Conservation (phyloP, 2,888 invertebrate species). For the Cyaniris semiargus region DNA sequence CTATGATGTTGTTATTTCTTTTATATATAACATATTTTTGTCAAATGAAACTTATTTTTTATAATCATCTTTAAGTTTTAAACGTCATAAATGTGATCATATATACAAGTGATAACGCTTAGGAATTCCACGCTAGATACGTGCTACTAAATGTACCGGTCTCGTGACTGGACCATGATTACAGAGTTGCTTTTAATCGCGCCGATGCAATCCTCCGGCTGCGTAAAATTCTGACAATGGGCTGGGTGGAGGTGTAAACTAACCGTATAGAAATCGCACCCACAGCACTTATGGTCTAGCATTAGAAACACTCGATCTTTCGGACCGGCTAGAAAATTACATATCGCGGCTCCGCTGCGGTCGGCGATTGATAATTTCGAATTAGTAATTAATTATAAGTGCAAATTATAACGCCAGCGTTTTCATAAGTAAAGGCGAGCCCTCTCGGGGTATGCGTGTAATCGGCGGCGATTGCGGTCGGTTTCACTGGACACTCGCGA, state of each 20-base stretch:
- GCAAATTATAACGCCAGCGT: conserved; percentile 43
- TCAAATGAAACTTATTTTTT: background rate
- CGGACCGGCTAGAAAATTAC: conserved; percentile 36
- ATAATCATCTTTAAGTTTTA: background rate
- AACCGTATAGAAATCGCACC: conserved; percentile 54
- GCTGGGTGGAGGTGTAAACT: conserved; percentile 56
- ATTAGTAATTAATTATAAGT: conserved; percentile 45
- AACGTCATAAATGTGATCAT: background rate
- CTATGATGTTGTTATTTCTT: too few species aligned
- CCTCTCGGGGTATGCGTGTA: conserved; percentile 48
- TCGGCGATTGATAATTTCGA: conserved; percentile 36
- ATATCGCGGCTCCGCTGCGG: conserved; percentile 34
- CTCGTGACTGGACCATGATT: conserved; percentile 67
- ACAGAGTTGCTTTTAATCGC: conserved; percentile 63
- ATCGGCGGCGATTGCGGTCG: conserved; percentile 66
- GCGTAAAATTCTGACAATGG: conserved; percentile 66
- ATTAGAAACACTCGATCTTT: conserved; percentile 46
- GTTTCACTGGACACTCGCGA: conserved; percentile 74
- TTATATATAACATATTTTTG: background rate
- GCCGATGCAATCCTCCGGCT: conserved; percentile 61
- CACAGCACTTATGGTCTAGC: conserved; percentile 51
- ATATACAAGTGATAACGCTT: background rate
- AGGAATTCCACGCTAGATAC: conserved; percentile 65
- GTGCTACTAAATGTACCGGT: conserved; percentile 59
- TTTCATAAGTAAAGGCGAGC: conserved; percentile 55